Percentiles rank a stretch among this genome's conserved stretches.
phyloP scores from a whole-genome alignment of 35 echinoderm and acorn worm species.

The Apostichopus japonicus region DNA sequence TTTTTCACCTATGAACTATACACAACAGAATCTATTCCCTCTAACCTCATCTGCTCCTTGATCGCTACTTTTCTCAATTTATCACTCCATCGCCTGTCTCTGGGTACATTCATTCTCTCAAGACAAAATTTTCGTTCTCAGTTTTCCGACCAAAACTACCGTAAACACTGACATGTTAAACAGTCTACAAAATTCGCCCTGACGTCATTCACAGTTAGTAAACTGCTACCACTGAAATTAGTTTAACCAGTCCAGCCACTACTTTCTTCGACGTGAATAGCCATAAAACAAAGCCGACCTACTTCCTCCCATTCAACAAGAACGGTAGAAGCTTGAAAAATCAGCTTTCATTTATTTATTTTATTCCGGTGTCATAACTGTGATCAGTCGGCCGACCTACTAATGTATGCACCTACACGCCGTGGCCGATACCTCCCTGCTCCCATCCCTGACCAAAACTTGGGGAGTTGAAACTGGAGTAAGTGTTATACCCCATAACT shows the following conservation, averaged over 20 bases:
- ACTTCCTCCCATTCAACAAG: background rate
- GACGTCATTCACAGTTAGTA: background rate
- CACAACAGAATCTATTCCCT: too few relatives aligned
- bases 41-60: too few relatives aligned
- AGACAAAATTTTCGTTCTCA: too few relatives aligned
- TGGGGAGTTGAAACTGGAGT: conserved; percentile 11
- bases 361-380: background rate
- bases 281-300: background rate
- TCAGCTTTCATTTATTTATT: background rate
- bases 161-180: too few relatives aligned
- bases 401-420: background rate
- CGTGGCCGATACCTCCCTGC: background rate
- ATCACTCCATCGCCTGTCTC: too few relatives aligned
- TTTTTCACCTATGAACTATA: too few relatives aligned
- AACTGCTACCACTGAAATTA: background rate
- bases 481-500: background rate
- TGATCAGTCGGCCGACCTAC: background rate
- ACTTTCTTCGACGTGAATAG: background rate
- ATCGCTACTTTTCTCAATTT: too few relatives aligned
- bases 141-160: too few relatives aligned
- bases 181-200: background rate
- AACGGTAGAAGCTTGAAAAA: background rate
- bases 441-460: background rate
- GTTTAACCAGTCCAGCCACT: background rate
- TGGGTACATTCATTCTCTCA: too few relatives aligned